Percentiles rank a stretch among this genome's conserved stretches.
Conservation (phyloP, 2,888 invertebrate genomes). For the Hypena proboscidalis region DNA sequence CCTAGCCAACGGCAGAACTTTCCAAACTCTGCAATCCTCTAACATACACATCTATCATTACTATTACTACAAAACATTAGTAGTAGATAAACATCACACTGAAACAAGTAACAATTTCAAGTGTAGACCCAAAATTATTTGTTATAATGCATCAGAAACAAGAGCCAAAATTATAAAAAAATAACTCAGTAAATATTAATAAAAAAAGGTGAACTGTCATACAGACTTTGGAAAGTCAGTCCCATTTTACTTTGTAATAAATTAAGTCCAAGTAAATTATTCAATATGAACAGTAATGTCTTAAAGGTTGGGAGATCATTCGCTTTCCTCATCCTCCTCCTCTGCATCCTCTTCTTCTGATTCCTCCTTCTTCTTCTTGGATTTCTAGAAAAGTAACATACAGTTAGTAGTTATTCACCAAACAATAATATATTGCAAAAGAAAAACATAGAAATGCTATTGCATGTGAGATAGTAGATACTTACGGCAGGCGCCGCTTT, state of each 20-base stretch:
- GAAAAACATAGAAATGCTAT: not conserved
- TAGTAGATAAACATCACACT: constrained; percentile 61
- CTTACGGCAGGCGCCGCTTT: constrained; percentile 77
- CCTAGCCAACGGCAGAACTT: constrained; percentile 80
- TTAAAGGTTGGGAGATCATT: constrained; percentile 83
- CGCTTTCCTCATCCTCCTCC: constrained; percentile 88
- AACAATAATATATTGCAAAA: not conserved
- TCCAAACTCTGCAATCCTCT: constrained; percentile 79
- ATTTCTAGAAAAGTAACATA: constrained; percentile 59
- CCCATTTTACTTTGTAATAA: constrained; percentile 83
- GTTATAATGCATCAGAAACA: constrained; percentile 49
- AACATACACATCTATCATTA: constrained; percentile 61
- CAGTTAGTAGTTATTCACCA: constrained; percentile 9
- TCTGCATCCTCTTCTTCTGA: constrained; percentile 87
- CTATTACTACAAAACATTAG: constrained; percentile 61
- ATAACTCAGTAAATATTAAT: constrained; percentile 40
- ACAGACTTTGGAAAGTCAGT: constrained; percentile 84
- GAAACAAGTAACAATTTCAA: constrained; percentile 70
- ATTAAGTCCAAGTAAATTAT: constrained; percentile 85
- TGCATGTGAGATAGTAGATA: constrained; percentile 28
- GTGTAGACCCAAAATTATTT: constrained; percentile 59
- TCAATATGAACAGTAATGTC: constrained; percentile 82
- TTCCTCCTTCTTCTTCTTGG: constrained; percentile 87
- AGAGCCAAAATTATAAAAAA: constrained; percentile 43
- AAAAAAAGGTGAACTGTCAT: constrained; percentile 50